Conservation (phyloP, 1,140 invertebrate genomes). For the Drosophila grimshawi region DNA sequence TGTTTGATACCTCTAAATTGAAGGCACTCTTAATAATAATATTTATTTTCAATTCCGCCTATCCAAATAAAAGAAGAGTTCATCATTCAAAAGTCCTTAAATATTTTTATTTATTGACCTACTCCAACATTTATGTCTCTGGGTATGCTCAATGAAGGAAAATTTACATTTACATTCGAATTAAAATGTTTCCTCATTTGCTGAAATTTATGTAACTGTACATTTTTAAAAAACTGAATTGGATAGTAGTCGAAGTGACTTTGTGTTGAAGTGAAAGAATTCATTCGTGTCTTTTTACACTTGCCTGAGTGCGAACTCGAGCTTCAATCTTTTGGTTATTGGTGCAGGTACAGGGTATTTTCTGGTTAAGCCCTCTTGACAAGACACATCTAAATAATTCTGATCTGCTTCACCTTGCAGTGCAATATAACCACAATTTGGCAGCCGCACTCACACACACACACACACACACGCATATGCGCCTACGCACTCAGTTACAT, state of each 20-base stretch:
- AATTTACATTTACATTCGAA: neutral
- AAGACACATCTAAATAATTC: constrained; percentile 1
- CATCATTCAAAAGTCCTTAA: no score
- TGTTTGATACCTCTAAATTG: no score
- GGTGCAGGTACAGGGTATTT: neutral
- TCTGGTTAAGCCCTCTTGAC: neutral
- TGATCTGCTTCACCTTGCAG: constrained; percentile 25
- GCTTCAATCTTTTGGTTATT: neutral
- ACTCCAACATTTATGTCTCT: no score
- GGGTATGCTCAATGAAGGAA: no score
- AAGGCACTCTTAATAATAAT: neutral
- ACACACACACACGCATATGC: constrained; percentile 22
- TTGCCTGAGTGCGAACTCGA: neutral
- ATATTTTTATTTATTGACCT: no score
- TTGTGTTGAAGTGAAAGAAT: neutral
- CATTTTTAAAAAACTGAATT: neutral
- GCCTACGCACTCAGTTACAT: constrained; percentile 22
- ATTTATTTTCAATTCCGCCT: neutral
- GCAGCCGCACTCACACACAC: constrained; percentile 16
- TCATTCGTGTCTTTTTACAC: neutral
- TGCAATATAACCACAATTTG: constrained; percentile 66
- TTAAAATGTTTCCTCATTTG: neutral
- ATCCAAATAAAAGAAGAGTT: no score
- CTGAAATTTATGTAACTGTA: no score
- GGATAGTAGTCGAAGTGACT: neutral